A percentile compares a stretch with the other conserved stretches of the same genome.
Conservation (phyloP, 2,888 invertebrate genomes). For the Strigamia crassipes region DNA sequence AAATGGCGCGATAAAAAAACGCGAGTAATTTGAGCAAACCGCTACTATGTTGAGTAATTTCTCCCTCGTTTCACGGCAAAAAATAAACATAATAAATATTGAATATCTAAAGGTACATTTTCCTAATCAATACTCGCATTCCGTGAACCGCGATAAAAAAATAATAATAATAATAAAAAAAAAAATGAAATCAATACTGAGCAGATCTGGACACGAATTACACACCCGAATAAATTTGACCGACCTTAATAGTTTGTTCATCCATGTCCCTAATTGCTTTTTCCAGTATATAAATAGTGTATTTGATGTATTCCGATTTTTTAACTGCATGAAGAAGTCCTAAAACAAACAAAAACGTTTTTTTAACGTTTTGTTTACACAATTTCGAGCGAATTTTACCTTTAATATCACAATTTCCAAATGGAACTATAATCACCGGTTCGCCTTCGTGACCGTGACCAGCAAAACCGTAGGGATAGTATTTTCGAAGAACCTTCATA, state of each 20-base stretch:
- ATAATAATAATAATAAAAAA: not conserved
- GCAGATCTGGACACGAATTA: not conserved
- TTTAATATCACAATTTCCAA: conserved; percentile 61
- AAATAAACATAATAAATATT: too few relatives aligned
- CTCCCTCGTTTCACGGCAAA: too few relatives aligned
- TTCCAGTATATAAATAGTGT: conserved; percentile 64
- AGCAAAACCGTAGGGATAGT: conserved; percentile 76
- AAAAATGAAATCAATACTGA: not conserved
- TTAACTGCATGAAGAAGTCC: conserved; percentile 76
- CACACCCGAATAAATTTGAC: not conserved
- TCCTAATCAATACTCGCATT: not conserved
- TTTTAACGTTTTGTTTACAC: not conserved
- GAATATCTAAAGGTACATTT: too few relatives aligned
- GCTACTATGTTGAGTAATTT: too few relatives aligned
- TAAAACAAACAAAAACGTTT: conserved; percentile 50
- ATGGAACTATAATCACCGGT: conserved; percentile 77
- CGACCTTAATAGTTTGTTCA: conserved; percentile 56
- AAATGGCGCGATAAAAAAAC: not conserved
- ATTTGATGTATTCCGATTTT: conserved; percentile 73
- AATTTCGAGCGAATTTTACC: conserved; percentile 32
- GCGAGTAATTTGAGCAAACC: not conserved
- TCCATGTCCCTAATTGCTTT: conserved; percentile 55
- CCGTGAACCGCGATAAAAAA: not conserved
- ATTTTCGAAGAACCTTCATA: conserved; percentile 68
- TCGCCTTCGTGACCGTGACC: conserved; percentile 85